Conservation (phyloP, 2,113 vertebrate genomes). For the Oryzias woworae region DNA sequence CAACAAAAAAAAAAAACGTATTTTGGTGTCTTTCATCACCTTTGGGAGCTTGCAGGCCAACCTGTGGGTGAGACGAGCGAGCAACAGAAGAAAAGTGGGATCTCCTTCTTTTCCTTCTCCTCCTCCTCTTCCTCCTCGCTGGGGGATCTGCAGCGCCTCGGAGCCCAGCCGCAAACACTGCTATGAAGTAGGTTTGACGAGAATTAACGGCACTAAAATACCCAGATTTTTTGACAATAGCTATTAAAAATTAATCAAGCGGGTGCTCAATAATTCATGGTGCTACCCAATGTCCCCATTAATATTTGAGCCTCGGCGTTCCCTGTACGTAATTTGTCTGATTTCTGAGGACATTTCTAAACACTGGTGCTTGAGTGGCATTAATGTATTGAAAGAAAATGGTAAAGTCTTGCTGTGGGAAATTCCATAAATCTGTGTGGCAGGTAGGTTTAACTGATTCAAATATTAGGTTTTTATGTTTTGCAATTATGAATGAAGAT, state of each 20-base stretch:
- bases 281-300: constrained; percentile 77
- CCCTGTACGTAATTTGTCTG: constrained; percentile 73
- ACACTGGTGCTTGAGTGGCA: constrained; percentile 62
- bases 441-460: neutral
- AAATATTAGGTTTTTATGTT: neutral
- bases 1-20: too few species aligned
- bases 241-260: constrained; percentile 81
- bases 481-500: neutral
- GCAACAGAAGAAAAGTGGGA: constrained; percentile 5
- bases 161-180: constrained; percentile 27
- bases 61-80: neutral
- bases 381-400: constrained; percentile 13
- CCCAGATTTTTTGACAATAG: constrained; percentile 78
- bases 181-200: constrained; percentile 64
- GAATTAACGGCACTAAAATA: constrained; percentile 69
- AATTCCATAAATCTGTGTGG: neutral
- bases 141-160: neutral
- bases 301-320: constrained; percentile 77
- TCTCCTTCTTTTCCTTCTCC: neutral
- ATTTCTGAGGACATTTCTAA: constrained; percentile 72
- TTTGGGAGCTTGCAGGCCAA: too few species aligned
- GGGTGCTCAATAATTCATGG: constrained; percentile 74
- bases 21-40: too few species aligned
- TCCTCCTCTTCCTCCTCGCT: constrained; percentile 8
- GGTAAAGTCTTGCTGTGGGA: neutral